These are phyloP conservation scores for Danio kyathit DNA, from an alignment of 2,797 vertebrate genomes.

Conservation along the genomic window DNA sequence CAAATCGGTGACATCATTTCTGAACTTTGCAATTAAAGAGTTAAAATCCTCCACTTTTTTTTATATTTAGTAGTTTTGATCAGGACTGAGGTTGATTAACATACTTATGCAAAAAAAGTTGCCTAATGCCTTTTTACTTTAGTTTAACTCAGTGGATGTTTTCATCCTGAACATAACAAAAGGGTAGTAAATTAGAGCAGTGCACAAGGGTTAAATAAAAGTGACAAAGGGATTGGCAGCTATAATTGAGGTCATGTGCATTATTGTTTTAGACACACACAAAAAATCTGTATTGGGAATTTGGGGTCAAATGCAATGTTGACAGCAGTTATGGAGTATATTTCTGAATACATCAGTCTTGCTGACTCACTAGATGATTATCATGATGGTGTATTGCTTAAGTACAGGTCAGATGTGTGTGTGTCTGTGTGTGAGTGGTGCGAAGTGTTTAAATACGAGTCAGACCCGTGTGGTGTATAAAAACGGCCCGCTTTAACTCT, in stretches of 20 bases:
- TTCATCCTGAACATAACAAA: too few species aligned
- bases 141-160: too few species aligned
- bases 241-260: slow-evolving; percentile 37
- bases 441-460: slow-evolving; percentile 80
- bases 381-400: slow-evolving; percentile 42
- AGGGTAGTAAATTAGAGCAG: not conserved
- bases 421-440: slow-evolving; percentile 41
- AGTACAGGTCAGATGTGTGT: slow-evolving; percentile 44
- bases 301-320: slow-evolving; percentile 3
- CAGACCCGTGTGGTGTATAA: slow-evolving; percentile 75
- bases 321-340: not conserved
- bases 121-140: too few species aligned
- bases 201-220: not conserved
- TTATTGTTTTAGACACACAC: slow-evolving; percentile 27
- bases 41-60: too few species aligned
- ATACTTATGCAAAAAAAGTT: too few species aligned
- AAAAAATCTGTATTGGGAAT: not conserved
- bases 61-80: too few species aligned
- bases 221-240: slow-evolving; percentile 9
- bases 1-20: too few species aligned
- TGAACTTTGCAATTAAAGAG: too few species aligned
- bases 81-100: too few species aligned
- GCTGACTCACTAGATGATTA: slow-evolving; percentile 35
- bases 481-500: slow-evolving; percentile 34
- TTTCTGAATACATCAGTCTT: slow-evolving; percentile 28